Base-by-base conservation (phyloP, 2,797 vertebrate genomes). In the Glyptemys insculpta region DNA sequence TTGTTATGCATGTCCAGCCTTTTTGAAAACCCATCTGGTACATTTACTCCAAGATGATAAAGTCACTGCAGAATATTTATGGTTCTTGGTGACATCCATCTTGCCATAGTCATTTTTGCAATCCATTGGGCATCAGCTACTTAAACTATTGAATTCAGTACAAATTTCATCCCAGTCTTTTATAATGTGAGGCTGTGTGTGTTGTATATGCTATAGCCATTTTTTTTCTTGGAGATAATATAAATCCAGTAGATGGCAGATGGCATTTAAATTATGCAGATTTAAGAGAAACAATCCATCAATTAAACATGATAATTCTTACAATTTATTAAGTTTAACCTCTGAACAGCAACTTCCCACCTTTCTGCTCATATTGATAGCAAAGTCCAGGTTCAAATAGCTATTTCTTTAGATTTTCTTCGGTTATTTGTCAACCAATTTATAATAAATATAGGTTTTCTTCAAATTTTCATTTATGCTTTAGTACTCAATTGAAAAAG, bases 161-260 rank as follows among this genome's bases (percentile, higher is more conserved):
- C 29, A 52, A 76, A 50, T 91, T 91, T 76, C 27, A 91, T 87
- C 25, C 56, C 47, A 91, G 78, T 92, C 4, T 0, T 1, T 81
- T 87, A 37, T 68, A 79, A 47, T 0, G 88, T 41, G 41, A 76
- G 74, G 6, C 41, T 76, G 23, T 47, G 4, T 23, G n/a, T 68
- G n/a, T 23, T 37, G n/a, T 21, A 37, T 68, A 21, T 68, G 31
- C 53, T 94, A 92, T 87, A 87, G 47, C 2, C 10, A 37, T 41
- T 83, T 83, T 86, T 86, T 87, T 96, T 97, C 92, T 82, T 85
- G 84, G 95, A 94, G 74, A 19, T 52, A 85, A 83, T 52, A 86
- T 92, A 95, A 96, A 96, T 90, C 89, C 94, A 95, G 88, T 95
- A 96, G 95, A 86, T 97, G 95, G 96, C 93, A 98, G 93, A 83